Conservation (phyloP, 2,797 vertebrate genomes). For the Novumbra hubbsi region DNA sequence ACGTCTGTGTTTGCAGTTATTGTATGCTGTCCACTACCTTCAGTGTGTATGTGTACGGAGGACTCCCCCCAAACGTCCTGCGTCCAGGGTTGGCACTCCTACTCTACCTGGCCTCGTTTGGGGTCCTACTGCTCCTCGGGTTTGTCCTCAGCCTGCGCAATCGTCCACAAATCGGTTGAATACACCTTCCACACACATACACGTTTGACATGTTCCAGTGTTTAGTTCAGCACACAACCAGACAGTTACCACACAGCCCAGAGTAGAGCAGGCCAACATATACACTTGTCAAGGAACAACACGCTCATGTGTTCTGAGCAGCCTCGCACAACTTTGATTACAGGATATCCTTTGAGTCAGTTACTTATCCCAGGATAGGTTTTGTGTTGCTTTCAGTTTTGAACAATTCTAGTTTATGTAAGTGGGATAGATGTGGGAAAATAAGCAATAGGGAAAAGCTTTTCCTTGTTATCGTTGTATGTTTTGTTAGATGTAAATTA, state of each 20-base stretch:
- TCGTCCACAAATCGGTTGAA: not conserved
- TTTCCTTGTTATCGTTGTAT: not conserved
- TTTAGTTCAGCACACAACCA: not conserved
- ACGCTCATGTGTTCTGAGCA: not conserved
- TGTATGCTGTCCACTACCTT: conserved; percentile 46
- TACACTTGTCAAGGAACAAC: no score
- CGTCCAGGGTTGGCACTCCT: not conserved
- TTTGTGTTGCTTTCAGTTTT: not conserved
- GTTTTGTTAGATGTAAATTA: not conserved
- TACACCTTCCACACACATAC: conserved; percentile 7
- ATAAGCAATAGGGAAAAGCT: not conserved
- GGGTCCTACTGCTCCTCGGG: not conserved
- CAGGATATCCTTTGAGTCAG: not conserved
- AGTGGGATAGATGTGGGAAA: not conserved
- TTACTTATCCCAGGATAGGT: not conserved
- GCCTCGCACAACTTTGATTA: not conserved
- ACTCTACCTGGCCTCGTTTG: conserved; percentile 15
- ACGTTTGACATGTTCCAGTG: not conserved
- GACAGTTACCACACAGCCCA: not conserved
- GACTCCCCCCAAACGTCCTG: conserved; percentile 9
- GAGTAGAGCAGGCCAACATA: no score
- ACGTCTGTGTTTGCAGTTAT: conserved; percentile 41
- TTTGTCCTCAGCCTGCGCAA: conserved; percentile 7
- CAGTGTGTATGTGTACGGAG: conserved; percentile 53
- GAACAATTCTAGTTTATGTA: not conserved